phyloP scores from a whole-genome alignment of 1,140 invertebrate species.

The Drosophila ficusphila region DNA sequence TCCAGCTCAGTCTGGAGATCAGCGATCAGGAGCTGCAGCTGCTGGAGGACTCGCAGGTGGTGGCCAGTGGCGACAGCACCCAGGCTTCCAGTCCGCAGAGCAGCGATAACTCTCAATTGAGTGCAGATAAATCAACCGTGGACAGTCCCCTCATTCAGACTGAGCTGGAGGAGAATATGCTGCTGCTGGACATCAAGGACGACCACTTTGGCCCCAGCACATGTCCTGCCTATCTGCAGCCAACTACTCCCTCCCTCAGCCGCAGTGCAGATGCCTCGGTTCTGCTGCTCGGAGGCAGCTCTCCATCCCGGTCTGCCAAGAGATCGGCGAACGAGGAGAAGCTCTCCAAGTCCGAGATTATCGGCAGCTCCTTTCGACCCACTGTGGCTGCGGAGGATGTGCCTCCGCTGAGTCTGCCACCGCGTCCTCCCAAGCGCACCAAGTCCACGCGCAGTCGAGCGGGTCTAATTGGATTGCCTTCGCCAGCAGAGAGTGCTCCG shows the following conservation, averaged over 20 bases:
- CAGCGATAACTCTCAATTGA: slow-evolving; percentile 50
- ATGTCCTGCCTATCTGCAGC: slow-evolving; percentile 61
- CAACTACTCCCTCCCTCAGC: slow-evolving; percentile 42
- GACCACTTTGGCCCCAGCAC: slow-evolving; percentile 83
- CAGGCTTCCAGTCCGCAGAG: slow-evolving; percentile 69
- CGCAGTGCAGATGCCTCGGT: slow-evolving; percentile 72
- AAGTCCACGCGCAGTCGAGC: slow-evolving; percentile 64
- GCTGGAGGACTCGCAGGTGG: slow-evolving; percentile 13
- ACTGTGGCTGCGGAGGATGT: slow-evolving; percentile 65
- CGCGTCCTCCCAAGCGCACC: slow-evolving; percentile 74
- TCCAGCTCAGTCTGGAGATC: slow-evolving; percentile 86
- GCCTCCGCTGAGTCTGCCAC: slow-evolving; percentile 60
- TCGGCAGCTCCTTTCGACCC: slow-evolving; percentile 48
- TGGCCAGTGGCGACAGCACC: slow-evolving; percentile 43
- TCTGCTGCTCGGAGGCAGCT: slow-evolving; percentile 36
- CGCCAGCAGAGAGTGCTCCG: not conserved
- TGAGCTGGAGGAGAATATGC: slow-evolving; percentile 9
- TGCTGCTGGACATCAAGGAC: slow-evolving; percentile 80
- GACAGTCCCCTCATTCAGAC: slow-evolving; percentile 15
- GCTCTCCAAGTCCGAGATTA: slow-evolving; percentile 74
- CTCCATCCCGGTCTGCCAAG: not conserved
- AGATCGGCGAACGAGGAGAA: slow-evolving; percentile 14
- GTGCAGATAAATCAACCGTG: slow-evolving; percentile 31
- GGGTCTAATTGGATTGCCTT: not conserved
- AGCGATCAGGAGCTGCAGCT: slow-evolving; percentile 63